A percentile compares a stretch with the other conserved stretches of the same genome.
Evolutionary conservation across 1,140 invertebrate species (phyloP).

Genomic region (Aphaenogaster floridana): DNA sequence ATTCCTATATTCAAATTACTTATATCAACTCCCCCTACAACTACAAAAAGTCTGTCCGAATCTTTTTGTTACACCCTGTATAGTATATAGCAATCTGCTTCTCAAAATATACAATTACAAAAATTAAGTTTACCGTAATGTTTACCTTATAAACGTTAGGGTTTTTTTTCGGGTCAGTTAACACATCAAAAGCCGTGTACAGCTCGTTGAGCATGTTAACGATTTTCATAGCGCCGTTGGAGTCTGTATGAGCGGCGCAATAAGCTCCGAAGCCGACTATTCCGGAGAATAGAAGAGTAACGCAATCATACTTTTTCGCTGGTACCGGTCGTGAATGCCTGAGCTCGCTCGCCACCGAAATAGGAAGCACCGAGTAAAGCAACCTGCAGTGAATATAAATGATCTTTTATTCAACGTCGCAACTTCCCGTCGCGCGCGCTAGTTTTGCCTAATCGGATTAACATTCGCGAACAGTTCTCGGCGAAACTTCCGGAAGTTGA

Average conservation of each 20-base stretch:
- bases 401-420: slow-evolving; percentile 60
- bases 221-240: slow-evolving; percentile 96
- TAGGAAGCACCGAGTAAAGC: slow-evolving; percentile 97
- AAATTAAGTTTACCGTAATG: slow-evolving; percentile 27
- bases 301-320: slow-evolving; percentile 94
- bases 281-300: slow-evolving; percentile 97
- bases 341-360: slow-evolving; percentile 96
- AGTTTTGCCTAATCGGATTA: slow-evolving; percentile 45
- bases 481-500: slow-evolving; percentile 20
- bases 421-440: slow-evolving; percentile 11
- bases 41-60: no score
- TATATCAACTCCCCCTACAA: no score
- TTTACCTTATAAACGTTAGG: slow-evolving; percentile 97
- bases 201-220: slow-evolving; percentile 96
- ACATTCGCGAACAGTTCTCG: slow-evolving; percentile 18
- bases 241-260: slow-evolving; percentile 94
- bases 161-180: slow-evolving; percentile 96
- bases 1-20: no score
- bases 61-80: no score
- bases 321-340: slow-evolving; percentile 95
- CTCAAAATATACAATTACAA: not conserved
- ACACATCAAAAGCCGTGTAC: slow-evolving; percentile 96
- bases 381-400: slow-evolving; percentile 88
- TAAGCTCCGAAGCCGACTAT: slow-evolving; percentile 97
- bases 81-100: not conserved